Evolutionary conservation across 2,888 invertebrate genomes (phyloP).

Genomic region (Ligdia adustata): DNA sequence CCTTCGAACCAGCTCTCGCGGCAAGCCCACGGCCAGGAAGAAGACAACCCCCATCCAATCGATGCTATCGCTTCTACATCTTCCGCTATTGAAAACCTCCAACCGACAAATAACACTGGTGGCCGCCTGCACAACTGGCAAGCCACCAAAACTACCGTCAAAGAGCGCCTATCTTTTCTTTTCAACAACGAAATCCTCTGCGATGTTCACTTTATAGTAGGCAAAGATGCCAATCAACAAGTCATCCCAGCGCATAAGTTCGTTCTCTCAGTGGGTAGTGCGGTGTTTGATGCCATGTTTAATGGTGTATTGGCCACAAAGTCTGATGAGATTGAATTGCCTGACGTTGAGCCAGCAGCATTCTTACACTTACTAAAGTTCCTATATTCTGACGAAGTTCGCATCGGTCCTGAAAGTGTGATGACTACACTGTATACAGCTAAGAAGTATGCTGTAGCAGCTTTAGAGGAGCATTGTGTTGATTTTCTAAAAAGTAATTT

Average conservation of each 20-base stretch:
- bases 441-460: conserved; percentile 94
- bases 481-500: conserved; percentile 90
- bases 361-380: conserved; percentile 90
- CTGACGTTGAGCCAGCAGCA: conserved; percentile 93
- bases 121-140: conserved; percentile 87
- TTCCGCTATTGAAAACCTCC: conserved; percentile 67
- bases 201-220: conserved; percentile 92
- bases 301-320: conserved; percentile 89
- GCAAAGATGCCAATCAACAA: conserved; percentile 87
- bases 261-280: conserved; percentile 91
- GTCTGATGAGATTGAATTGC: conserved; percentile 89
- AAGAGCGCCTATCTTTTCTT: conserved; percentile 88
- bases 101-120: conserved; percentile 71
- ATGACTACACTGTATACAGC: conserved; percentile 94
- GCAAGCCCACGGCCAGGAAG: conserved; percentile 60
- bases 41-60: conserved; percentile 57
- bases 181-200: conserved; percentile 79
- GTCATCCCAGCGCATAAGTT: conserved; percentile 92
- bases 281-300: conserved; percentile 95
- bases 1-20: conserved; percentile 75
- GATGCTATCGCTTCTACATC: conserved; percentile 63
- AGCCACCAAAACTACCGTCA: conserved; percentile 89
- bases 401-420: conserved; percentile 93
- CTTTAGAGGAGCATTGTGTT: conserved; percentile 92
- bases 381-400: conserved; percentile 92